These are phyloP conservation scores for Pterocles burchelli DNA, from an alignment of 2,113 vertebrate species.

Conservation along the genomic window DNA sequence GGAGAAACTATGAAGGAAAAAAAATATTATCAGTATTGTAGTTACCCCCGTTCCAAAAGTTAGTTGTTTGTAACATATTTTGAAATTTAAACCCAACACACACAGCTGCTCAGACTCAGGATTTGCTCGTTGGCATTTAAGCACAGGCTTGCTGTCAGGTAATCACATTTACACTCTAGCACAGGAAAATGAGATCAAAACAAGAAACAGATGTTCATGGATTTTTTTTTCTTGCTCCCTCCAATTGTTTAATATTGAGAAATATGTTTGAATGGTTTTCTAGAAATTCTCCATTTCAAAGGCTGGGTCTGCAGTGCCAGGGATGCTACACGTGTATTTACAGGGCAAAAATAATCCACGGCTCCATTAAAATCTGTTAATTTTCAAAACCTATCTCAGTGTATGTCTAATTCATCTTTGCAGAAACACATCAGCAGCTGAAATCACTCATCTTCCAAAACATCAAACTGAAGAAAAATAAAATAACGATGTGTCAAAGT, in stretches of 20 bases:
- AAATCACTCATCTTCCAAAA: neutral
- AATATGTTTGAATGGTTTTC: neutral
- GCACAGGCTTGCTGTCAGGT: neutral
- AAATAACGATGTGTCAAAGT: neutral
- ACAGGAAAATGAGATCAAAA: neutral
- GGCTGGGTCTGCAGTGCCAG: neutral
- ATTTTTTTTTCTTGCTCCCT: neutral
- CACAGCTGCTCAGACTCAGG: neutral
- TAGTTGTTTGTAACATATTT: neutral
- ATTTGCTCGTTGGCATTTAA: neutral
- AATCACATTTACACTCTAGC: neutral
- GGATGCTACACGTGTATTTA: neutral
- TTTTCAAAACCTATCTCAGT: neutral
- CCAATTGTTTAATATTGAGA: neutral
- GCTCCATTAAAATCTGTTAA: neutral
- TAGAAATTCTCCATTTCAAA: neutral
- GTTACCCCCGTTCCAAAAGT: neutral
- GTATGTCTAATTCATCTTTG: neutral
- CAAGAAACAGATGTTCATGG: neutral
- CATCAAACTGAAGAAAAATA: neutral
- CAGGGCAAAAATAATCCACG: neutral
- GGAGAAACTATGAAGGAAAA: neutral
- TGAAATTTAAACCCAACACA: neutral
- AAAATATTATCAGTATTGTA: fast-evolving
- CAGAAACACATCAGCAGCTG: neutral